Evolutionary conservation across 1,140 invertebrate genomes (phyloP), one percentile per base, ranked within the genome.

Genomic region (Brachionus angularis): DNA sequence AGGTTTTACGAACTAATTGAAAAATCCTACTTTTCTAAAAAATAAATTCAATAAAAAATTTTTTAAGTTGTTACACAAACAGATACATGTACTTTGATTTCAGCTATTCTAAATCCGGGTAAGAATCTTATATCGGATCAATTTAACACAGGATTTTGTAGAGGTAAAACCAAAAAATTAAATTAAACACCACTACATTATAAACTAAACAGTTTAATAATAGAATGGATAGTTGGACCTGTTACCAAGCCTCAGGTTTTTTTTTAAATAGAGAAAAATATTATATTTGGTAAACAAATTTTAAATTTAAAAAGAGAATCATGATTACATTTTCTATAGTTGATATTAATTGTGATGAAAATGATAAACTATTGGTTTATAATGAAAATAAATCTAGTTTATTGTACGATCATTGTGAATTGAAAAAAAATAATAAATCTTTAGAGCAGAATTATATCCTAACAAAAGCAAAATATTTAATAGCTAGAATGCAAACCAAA

Each of bases 171-270:
- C 18, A n/a, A n/a, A n/a, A n/a, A n/a, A n/a, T 33, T 16, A 21
- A 33, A 18, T 34, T 33, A n/a, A 1, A 16, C 18, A n/a, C 16
- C 16, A n/a, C 21, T 5, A 10, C 2, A 21, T 18, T 47, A n/a
- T 4, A 14, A 21, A 1, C 12, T 55, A 16, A 33, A 34, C 8
- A 29, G 16, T 55, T 34, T 55, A 16, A 14, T 42, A 14, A 5
- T 42, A 50, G 62, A 67, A 33, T 67, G 62, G 62, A 67, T 67
- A 8, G 42, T 67, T 1, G 62, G 62, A n/a, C 62, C 62, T 25
- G 62, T 67, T 18, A 47, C 62, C 7, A 67, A 50, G 23, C 23
- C 62, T 12, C 62, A 47, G 25, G 62, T 67, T 55, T 31, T 23
- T 55, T 55, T 31, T 25, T 36, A 1, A 2, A 25, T 1, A 25